Evolutionary conservation across 2,797 vertebrate genomes (phyloP), one percentile per base, ranked within the genome.

Genomic region (Hyperoplus lanceolatus): DNA sequence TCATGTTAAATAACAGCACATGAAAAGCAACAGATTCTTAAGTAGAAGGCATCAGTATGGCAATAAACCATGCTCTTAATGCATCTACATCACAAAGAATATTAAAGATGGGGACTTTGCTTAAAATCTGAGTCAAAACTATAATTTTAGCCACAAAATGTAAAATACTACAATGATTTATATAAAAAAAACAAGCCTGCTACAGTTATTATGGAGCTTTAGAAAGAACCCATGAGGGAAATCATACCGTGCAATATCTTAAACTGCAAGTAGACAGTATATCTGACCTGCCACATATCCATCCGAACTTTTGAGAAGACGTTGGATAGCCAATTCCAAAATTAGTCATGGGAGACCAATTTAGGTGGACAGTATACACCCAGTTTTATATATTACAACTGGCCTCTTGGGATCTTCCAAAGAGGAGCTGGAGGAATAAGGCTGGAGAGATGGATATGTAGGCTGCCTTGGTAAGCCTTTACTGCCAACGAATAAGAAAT

Each of bases 1-100:
- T 69, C 36, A 39, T 39, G 43, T 54, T 42, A 38, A 49, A 60
- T 21, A 71, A 43, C 38, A 48, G 43, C 70, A 54, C 10, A 9
- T 4, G 29, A 13, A 56, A 60, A 74, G 57, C 41, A 59, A 39
- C 73, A 55, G 29, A 11, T 41, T 29, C 8, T 38, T 73, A 4
- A 39, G 43, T 29, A 36, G 14, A 50, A 49, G 14, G 10, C 10
- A 43, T 51, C 42, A 50, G 36, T 8, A 16, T n/a, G 15, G 45
- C 3, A 55, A 36, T 60, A 66, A 67, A 55, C 42, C n/a, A 55
- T 14, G 60, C 4, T 9, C 29, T 69, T 18, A 41, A 11, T 45
- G 14, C 16, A 58, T 59, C 9, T n/a, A 21, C 41, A 14, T 70
- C 58, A 57, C 14, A 10, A 36, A 50, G 11, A 12, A 14, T 16